A percentile compares a stretch with the other conserved stretches of the same genome.
Conservation (phyloP, 1,140 invertebrate species). For the Philopotamus ludificatus region DNA sequence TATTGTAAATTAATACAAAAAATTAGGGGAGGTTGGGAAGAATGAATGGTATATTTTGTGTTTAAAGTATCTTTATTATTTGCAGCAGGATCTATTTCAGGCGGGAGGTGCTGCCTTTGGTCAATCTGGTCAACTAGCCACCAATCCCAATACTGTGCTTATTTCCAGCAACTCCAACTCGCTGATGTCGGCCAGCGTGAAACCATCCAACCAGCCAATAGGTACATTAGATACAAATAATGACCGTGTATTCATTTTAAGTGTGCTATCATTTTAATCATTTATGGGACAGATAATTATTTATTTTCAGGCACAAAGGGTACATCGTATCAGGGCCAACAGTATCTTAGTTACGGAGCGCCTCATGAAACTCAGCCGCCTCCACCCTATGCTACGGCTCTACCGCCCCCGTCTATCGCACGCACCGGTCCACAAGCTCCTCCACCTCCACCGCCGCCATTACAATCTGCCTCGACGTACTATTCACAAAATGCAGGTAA, state of each 20-base stretch:
- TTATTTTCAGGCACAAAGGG: constrained; percentile 35
- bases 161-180: constrained; percentile 86
- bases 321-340: constrained; percentile 50
- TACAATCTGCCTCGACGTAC: constrained; percentile 31
- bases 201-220: constrained; percentile 75
- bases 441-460: constrained; percentile 33
- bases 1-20: constrained; percentile 1
- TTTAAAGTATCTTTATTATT: too few relatives aligned
- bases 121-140: constrained; percentile 75
- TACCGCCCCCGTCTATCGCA: constrained; percentile 45
- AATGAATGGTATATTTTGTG: too few relatives aligned
- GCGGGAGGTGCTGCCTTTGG: constrained; percentile 66
- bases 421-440: constrained; percentile 21
- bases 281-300: background rate
- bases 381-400: constrained; percentile 48
- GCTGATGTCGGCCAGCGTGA: constrained; percentile 85
- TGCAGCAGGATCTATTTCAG: constrained; percentile 39
- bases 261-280: too few relatives aligned
- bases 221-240: constrained; percentile 65
- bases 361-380: constrained; percentile 48
- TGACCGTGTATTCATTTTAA: background rate
- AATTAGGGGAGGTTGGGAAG: too few relatives aligned
- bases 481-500: constrained; percentile 38
- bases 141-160: constrained; percentile 83
- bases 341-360: constrained; percentile 52